These are phyloP conservation scores for Andrena bicolor DNA, from an alignment of 2,888 invertebrate genomes.

Conservation along the genomic window DNA sequence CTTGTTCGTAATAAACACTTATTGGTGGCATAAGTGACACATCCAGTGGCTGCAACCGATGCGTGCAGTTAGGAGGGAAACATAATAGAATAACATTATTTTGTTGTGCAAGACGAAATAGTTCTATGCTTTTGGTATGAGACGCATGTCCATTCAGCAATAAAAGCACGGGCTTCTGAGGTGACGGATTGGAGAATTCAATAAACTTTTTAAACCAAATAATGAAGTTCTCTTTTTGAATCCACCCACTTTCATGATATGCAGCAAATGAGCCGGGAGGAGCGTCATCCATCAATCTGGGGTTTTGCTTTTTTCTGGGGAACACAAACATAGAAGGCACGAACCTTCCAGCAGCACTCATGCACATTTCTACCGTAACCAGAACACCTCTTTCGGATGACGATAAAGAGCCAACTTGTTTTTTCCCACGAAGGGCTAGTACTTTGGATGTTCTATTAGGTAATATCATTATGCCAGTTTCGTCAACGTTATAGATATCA, in stretches of 20 bases:
- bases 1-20: background rate
- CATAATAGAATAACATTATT: background rate
- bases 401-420: background rate
- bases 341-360: background rate
- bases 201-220: background rate
- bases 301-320: background rate
- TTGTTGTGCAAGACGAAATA: background rate
- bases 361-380: background rate
- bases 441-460: background rate
- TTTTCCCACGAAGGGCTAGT: background rate
- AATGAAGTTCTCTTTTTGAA: background rate
- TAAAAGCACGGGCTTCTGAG: background rate
- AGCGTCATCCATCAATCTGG: background rate
- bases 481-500: background rate
- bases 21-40: background rate
- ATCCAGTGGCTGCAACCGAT: background rate
- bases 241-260: background rate
- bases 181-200: background rate
- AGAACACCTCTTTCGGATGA: background rate
- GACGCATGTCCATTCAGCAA: background rate
- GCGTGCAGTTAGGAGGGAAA: background rate
- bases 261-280: background rate
- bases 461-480: background rate
- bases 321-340: background rate
- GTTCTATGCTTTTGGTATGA: background rate